Evolutionary conservation across 2,797 vertebrate species (phyloP).

Genomic region (Phrynocephalus guinanensis): DNA sequence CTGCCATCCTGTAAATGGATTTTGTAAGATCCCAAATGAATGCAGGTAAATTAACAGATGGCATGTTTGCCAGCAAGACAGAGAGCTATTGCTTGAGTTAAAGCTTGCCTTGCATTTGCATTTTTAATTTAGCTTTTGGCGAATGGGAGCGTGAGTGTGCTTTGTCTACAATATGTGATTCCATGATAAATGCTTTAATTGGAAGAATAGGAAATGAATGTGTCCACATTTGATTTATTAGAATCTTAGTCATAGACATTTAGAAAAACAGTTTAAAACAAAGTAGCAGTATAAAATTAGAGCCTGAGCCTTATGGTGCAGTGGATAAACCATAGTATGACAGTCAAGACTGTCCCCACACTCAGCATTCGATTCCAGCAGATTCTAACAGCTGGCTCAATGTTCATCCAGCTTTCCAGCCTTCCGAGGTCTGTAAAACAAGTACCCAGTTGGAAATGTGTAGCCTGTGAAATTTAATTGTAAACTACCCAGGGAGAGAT

Average conservation of each 20-base stretch:
- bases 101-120: neutral
- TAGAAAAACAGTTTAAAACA: neutral
- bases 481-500: no score
- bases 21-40: conserved; percentile 87
- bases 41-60: conserved; percentile 86
- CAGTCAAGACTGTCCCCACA: no score
- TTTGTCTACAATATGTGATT: conserved; percentile 30
- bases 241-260: neutral
- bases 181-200: conserved; percentile 35
- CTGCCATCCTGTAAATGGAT: conserved; percentile 87
- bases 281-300: neutral
- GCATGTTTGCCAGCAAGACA: neutral
- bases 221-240: neutral
- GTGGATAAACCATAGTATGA: no score
- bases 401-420: no score
- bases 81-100: neutral
- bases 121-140: neutral
- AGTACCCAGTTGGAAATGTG: no score
- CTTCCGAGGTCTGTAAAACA: no score
- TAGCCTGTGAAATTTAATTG: no score
- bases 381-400: no score
- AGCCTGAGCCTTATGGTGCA: no score
- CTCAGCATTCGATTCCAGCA: no score
- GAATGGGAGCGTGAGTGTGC: neutral
- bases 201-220: neutral